Conservation (phyloP, 2,888 invertebrate species). For the Sympetrum striolatum region DNA sequence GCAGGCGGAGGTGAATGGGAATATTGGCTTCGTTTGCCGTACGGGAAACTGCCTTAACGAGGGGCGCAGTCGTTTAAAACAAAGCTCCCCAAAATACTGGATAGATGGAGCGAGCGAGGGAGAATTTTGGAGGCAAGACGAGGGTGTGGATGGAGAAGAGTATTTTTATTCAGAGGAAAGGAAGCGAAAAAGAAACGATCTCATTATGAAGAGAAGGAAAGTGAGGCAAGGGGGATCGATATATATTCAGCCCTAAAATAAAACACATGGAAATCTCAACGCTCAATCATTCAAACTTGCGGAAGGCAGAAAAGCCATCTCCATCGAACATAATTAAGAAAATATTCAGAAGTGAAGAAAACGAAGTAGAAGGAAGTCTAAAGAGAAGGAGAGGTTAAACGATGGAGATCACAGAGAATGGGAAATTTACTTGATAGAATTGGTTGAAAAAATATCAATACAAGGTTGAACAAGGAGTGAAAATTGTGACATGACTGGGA, state of each 20-base stretch:
- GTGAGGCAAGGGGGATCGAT: neutral
- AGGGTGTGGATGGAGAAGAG: neutral
- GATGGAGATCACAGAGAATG: no score
- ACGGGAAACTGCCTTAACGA: conserved; percentile 39
- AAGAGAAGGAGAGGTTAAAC: neutral
- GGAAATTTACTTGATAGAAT: no score
- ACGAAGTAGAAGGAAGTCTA: neutral
- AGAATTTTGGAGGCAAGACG: neutral
- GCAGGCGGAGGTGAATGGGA: conserved; percentile 6
- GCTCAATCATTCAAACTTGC: conserved; percentile 32
- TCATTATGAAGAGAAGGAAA: neutral
- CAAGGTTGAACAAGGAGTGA: no score
- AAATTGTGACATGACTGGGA: no score
- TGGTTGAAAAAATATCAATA: no score
- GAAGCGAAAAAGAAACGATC: neutral
- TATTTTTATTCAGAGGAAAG: neutral
- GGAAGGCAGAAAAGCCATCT: conserved; percentile 4
- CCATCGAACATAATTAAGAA: neutral
- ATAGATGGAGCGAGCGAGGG: conserved; percentile 3
- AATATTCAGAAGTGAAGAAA: neutral
- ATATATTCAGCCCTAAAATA: neutral
- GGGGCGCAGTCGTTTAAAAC: conserved; percentile 39
- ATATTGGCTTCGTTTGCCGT: conserved; percentile 39
- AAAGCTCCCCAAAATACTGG: conserved; percentile 29
- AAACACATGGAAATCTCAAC: neutral